Evolutionary conservation across 1,140 invertebrate species (phyloP), one percentile per base, ranked within the genome.

Genomic region (Hetaerina americana): DNA sequence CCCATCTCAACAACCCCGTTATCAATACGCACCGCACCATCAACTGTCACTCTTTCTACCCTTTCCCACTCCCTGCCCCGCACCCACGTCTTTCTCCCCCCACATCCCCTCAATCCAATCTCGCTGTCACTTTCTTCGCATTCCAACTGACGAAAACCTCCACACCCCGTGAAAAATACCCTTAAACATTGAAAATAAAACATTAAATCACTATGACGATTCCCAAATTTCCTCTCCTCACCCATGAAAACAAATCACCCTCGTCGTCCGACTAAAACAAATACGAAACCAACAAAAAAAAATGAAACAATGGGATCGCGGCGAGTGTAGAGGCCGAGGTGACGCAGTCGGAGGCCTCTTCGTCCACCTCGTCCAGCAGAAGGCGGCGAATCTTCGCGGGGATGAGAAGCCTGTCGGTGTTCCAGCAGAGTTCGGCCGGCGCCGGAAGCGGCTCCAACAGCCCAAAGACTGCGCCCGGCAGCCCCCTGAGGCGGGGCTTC

Each of bases 371-470:
- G 26, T 40, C 74, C 10, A 66, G 69, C 25, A 49, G 72, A 80
- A 83, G 87, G 73, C 82, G 87, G 77, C 84, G 87, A 28, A 83
- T 90, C 75, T 90, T 90, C 82, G 88, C 88, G 76, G 88, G 88
- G 68, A 87, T 90, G 83, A 88, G 88, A 80, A 89, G 88, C 78
- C 82, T 90, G 76, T 89, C 88, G 75, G 87, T 89, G 76, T 90
- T 89, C 82, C 87, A 88, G 74, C 85, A 85, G 74, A 83, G 86
- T 70, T 83, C 86, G 75, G 84, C 87, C 75, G 84, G 84, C 78
- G 84, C 84, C 78, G 86, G 40, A n/a, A 57, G 40, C 40, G 40
- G 40, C 15, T 57, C 40, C 40, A 57, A 57, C 40, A 57, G 40
- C 40, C 40, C 40, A 12, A 57, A 57, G 40, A 57, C 40, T 12